Conservation (phyloP, 2,888 invertebrate species). For the Margaritifera margaritifera region DNA sequence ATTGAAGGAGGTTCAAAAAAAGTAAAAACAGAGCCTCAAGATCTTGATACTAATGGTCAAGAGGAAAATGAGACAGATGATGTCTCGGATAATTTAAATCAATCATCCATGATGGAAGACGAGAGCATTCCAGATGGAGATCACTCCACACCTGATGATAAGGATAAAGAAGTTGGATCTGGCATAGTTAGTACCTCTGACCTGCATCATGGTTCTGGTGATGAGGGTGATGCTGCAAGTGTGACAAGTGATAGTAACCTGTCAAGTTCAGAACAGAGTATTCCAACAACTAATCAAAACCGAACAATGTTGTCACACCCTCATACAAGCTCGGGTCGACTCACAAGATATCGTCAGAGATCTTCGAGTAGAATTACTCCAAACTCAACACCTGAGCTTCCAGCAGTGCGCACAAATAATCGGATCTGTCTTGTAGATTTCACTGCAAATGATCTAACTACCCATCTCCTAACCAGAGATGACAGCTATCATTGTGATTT, state of each 20-base stretch:
- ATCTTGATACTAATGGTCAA: too few relatives aligned
- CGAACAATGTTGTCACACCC: conserved; percentile 18
- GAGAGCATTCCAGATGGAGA: too few relatives aligned
- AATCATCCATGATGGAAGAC: too few relatives aligned
- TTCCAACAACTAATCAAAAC: conserved; percentile 17
- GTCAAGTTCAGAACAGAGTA: conserved; percentile 28
- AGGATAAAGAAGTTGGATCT: background rate
- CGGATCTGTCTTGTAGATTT: conserved; percentile 51
- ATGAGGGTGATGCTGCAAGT: conserved; percentile 32
- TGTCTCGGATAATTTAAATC: too few relatives aligned
- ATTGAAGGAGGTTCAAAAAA: too few relatives aligned
- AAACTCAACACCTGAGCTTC: too few relatives aligned
- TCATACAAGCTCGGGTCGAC: background rate
- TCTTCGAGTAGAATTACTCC: too few relatives aligned
- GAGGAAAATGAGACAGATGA: too few relatives aligned
- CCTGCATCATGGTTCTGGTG: conserved; percentile 13
- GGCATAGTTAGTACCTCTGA: conserved; percentile 28
- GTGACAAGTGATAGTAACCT: conserved; percentile 33
- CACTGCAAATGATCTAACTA: conserved; percentile 46
- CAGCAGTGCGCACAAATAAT: conserved; percentile 37
- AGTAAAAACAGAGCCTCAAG: too few relatives aligned
- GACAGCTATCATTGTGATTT: conserved; percentile 53
- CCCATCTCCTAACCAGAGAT: conserved; percentile 52
- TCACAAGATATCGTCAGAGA: too few relatives aligned
- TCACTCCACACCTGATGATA: too few relatives aligned